phyloP scores from a whole-genome alignment of 2,797 vertebrate genomes.

The Kryptopterus vitreolus region DNA sequence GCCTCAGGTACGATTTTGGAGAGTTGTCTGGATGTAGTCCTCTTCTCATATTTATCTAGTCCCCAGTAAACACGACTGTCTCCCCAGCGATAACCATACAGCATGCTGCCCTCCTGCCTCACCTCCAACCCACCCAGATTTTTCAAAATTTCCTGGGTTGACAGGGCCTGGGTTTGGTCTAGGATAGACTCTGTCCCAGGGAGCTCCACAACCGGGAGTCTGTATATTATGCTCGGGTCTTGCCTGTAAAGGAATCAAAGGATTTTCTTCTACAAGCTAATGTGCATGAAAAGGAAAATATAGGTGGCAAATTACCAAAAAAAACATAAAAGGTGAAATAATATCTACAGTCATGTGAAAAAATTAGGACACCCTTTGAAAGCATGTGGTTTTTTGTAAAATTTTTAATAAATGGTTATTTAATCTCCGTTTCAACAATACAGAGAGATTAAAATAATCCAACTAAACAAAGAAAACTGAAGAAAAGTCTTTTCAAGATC shows the following conservation, averaged over 20 bases:
- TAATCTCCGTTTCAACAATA: too few species aligned
- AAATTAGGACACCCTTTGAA: too few species aligned
- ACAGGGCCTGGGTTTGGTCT: slow-evolving; percentile 66
- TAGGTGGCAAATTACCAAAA: too few species aligned
- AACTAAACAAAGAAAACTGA: too few species aligned
- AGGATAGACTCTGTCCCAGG: slow-evolving; percentile 67
- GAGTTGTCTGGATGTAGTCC: slow-evolving; percentile 64
- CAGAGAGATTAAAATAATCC: too few species aligned
- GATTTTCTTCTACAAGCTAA: background rate
- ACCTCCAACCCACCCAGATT: slow-evolving; percentile 77
- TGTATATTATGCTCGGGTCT: slow-evolving; percentile 34
- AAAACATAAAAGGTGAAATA: too few species aligned
- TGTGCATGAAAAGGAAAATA: background rate
- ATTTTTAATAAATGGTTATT: too few species aligned
- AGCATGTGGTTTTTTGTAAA: too few species aligned
- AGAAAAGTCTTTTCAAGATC: too few species aligned
- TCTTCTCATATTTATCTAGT: slow-evolving; percentile 70
- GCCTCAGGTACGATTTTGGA: slow-evolving; percentile 66
- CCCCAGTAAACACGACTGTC: slow-evolving; percentile 79
- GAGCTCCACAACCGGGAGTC: slow-evolving; percentile 70
- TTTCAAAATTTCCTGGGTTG: slow-evolving; percentile 73
- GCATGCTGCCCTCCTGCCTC: slow-evolving; percentile 52
- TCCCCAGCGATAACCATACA: slow-evolving; percentile 74
- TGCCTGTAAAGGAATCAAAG: slow-evolving; percentile 24
- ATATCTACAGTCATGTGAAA: too few species aligned